Evolutionary conservation across 2,888 invertebrate species (phyloP).

Genomic region (Selenia dentaria): DNA sequence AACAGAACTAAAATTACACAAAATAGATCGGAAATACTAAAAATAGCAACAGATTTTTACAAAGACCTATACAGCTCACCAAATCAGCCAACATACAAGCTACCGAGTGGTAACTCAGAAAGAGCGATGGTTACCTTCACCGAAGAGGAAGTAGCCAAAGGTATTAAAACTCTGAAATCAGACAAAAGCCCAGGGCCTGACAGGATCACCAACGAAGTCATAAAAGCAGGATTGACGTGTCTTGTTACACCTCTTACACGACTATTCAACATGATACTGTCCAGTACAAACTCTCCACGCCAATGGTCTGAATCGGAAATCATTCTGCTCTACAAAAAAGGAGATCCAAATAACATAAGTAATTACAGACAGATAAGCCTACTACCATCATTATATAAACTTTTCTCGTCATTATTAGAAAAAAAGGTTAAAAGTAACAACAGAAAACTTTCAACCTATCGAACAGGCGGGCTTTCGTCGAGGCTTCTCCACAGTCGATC

Average conservation of each 20-base stretch:
- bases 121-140: neutral
- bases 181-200: constrained; percentile 1
- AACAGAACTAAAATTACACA: neutral
- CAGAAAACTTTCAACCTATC: constrained; percentile 17
- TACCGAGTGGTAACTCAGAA: neutral
- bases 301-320: constrained; percentile 22
- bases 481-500: constrained; percentile 12
- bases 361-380: constrained; percentile 16
- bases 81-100: constrained; percentile 2
- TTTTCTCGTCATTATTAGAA: constrained; percentile 18
- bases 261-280: constrained; percentile 17
- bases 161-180: constrained; percentile 17
- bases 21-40: constrained; percentile 2
- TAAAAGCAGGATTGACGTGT: constrained; percentile 5
- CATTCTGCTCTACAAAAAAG: constrained; percentile 20
- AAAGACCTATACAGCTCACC: constrained; percentile 19
- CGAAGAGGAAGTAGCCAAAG: constrained; percentile 17
- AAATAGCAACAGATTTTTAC: constrained; percentile 25
- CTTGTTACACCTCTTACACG: constrained; percentile 10
- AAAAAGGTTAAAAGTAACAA: constrained; percentile 3
- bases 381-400: constrained; percentile 19
- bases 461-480: constrained; percentile 27
- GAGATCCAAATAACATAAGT: constrained; percentile 13
- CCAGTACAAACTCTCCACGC: neutral
- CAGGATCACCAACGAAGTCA: constrained; percentile 18